These are phyloP conservation scores for Hassar affinis DNA, from an alignment of 2,113 vertebrate genomes.

Conservation along the genomic window DNA sequence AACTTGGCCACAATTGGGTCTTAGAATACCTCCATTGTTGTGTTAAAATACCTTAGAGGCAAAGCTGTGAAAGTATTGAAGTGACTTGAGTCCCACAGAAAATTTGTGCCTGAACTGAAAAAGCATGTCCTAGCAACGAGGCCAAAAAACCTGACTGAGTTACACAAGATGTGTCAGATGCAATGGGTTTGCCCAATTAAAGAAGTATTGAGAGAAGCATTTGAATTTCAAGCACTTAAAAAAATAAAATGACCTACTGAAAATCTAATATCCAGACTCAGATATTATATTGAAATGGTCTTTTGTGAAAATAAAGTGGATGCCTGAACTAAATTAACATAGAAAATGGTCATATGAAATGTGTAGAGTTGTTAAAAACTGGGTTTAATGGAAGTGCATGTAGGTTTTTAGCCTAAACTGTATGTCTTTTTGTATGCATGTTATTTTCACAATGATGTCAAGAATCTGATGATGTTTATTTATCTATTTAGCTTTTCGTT, in stretches of 20 bases:
- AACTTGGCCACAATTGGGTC: not conserved
- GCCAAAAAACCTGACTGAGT: not conserved
- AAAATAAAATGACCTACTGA: not conserved
- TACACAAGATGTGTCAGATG: not conserved
- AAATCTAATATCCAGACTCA: not conserved
- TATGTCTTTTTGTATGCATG: not conserved
- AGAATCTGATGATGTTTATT: not conserved
- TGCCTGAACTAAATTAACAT: not conserved
- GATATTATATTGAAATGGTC: not conserved
- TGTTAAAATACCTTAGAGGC: not conserved
- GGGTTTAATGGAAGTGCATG: not conserved
- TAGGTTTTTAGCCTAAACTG: not conserved
- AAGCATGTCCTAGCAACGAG: not conserved
- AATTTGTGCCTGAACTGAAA: not conserved
- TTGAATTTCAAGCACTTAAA: not conserved
- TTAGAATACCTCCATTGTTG: not conserved
- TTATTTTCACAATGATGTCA: not conserved
- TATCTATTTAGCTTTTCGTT: too few species aligned
- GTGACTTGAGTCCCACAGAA: not conserved
- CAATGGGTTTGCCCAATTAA: not conserved
- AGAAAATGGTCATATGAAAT: not conserved
- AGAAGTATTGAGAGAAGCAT: not conserved
- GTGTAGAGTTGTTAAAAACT: not conserved
- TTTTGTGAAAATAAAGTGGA: not conserved
- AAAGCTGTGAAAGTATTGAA: too few species aligned